Evolutionary conservation across 2,113 vertebrate species (phyloP).

Genomic region (Notothenia coriiceps): DNA sequence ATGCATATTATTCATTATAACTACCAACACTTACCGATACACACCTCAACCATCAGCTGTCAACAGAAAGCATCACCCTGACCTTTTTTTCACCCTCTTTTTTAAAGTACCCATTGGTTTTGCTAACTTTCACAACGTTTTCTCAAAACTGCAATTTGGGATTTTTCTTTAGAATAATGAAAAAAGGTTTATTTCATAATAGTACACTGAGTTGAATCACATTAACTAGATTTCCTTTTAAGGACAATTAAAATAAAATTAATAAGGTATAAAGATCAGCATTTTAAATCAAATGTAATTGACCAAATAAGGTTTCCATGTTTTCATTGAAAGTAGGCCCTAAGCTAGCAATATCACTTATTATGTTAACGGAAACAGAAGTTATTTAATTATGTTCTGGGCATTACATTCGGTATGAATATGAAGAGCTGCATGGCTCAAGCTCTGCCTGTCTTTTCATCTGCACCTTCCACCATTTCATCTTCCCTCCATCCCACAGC

Average conservation of each 20-base stretch:
- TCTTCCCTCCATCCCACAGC: slow-evolving; percentile 46
- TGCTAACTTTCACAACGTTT: no score
- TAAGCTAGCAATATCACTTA: neutral
- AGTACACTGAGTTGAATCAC: neutral
- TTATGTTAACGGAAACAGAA: slow-evolving; percentile 3
- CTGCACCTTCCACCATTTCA: slow-evolving; percentile 50
- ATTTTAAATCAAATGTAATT: neutral
- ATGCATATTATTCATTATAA: neutral
- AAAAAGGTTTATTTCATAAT: neutral
- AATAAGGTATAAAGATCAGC: neutral
- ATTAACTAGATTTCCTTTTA: neutral
- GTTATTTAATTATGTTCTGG: neutral
- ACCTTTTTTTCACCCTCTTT: no score
- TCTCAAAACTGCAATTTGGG: no score
- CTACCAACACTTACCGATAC: no score
- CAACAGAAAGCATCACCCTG: no score
- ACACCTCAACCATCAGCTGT: neutral
- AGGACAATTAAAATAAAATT: neutral
- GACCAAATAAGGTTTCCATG: neutral
- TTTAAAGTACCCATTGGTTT: no score
- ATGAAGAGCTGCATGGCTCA: slow-evolving; percentile 4
- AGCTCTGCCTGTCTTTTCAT: slow-evolving; percentile 49
- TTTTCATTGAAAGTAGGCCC: slow-evolving; percentile 15
- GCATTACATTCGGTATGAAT: slow-evolving; percentile 16
- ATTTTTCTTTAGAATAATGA: neutral